phyloP scores from a whole-genome alignment of 2,113 vertebrate species.

The Hymenochirus boettgeri region DNA sequence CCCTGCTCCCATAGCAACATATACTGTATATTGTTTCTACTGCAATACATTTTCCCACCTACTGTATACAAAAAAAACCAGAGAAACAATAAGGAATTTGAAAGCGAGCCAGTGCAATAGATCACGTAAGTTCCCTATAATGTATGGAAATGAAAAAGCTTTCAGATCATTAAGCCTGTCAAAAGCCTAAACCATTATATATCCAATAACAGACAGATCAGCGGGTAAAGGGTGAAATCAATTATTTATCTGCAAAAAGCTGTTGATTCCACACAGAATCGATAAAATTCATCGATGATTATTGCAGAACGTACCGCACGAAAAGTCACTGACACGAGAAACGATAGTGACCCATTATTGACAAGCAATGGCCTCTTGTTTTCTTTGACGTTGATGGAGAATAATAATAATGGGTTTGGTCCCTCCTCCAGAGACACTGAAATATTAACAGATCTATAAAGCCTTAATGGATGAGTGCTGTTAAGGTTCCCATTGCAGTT shows the following conservation, averaged over 20 bases:
- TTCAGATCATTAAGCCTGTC: not conserved
- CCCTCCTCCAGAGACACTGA: too few relatives aligned
- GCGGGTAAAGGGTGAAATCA: conserved; percentile 1
- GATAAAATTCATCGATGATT: conserved; percentile 15
- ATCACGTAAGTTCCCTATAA: not conserved
- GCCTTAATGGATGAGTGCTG: too few relatives aligned
- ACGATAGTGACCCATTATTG: not conserved
- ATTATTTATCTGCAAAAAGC: conserved; percentile 6
- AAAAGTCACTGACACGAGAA: conserved; percentile 2
- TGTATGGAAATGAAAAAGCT: not conserved
- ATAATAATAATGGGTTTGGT: too few relatives aligned
- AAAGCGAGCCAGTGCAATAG: too few relatives aligned
- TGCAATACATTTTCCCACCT: too few relatives aligned
- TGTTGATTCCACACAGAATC: not conserved
- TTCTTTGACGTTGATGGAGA: not conserved
- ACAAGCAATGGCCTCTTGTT: not conserved
- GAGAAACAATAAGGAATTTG: too few relatives aligned
- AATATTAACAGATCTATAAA: too few relatives aligned
- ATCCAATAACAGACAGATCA: not conserved
- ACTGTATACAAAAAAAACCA: too few relatives aligned
- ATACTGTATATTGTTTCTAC: too few relatives aligned
- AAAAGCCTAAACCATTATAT: not conserved
- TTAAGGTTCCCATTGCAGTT: too few relatives aligned
- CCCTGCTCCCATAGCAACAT: too few relatives aligned
- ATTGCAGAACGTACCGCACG: not conserved